These are phyloP conservation scores for Toxostoma redivivum DNA, from an alignment of 2,113 vertebrate species.

Conservation along the genomic window DNA sequence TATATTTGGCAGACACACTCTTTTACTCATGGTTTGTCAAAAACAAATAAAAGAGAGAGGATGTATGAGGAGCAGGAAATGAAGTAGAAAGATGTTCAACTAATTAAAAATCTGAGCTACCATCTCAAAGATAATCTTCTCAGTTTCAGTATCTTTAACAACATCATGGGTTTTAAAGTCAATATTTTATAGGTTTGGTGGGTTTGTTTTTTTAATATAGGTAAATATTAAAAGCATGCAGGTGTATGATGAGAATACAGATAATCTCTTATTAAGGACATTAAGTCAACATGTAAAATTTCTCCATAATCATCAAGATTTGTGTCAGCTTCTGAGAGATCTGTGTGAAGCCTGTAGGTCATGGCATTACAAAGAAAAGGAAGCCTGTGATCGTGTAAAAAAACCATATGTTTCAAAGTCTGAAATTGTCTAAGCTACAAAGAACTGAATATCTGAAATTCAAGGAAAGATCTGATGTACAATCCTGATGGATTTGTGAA, in stretches of 20 bases:
- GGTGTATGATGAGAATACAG: background rate
- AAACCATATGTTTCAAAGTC: background rate
- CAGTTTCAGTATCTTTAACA: background rate
- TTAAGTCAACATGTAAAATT: background rate
- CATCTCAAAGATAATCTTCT: background rate
- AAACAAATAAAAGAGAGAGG: background rate
- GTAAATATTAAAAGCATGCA: background rate
- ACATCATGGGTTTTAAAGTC: background rate
- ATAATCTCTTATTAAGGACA: background rate
- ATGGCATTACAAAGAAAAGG: rapidly evolving
- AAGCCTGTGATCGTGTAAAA: rapidly evolving
- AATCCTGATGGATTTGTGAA: background rate
- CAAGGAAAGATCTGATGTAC: background rate
- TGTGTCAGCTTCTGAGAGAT: background rate
- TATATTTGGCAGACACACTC: background rate
- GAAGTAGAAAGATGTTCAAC: background rate
- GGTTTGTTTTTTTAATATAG: rapidly evolving
- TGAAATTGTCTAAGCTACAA: background rate
- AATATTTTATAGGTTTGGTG: background rate
- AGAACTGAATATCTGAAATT: background rate
- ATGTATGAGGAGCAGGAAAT: background rate
- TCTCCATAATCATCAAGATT: background rate
- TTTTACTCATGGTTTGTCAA: background rate
- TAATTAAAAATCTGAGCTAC: background rate
- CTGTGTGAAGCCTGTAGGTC: rapidly evolving